These are phyloP conservation scores for Geodia barretti DNA, from an alignment of 37 sponge, comb jelly and placozoan genomes.

Conservation along the genomic window DNA sequence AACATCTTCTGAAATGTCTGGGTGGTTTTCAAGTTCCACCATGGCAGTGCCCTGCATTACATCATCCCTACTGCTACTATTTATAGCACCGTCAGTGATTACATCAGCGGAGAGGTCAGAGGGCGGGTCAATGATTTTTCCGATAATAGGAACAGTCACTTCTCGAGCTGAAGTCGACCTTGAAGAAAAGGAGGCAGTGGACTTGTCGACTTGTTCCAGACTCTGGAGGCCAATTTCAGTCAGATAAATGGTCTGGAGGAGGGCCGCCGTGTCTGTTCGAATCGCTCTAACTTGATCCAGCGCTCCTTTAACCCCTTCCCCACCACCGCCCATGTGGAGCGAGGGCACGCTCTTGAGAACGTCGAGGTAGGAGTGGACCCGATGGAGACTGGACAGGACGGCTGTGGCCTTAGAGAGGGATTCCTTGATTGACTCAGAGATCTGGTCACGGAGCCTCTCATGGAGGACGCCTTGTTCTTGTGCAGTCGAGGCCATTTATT, in stretches of 20 bases:
- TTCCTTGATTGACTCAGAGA: constrained; percentile 46
- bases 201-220: constrained; percentile 14
- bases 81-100: background rate
- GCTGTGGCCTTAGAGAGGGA: constrained; percentile 46
- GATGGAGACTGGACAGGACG: constrained; percentile 62
- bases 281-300: constrained; percentile 39
- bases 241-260: constrained; percentile 61
- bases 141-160: background rate
- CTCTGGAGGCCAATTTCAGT: constrained; percentile 69
- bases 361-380: constrained; percentile 60
- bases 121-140: background rate
- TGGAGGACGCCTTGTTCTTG: constrained; percentile 14
- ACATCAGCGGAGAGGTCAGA: background rate
- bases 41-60: background rate
- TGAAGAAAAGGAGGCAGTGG: background rate
- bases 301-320: constrained; percentile 31
- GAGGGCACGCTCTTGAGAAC: constrained; percentile 18
- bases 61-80: background rate
- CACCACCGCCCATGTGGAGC: background rate
- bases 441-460: constrained; percentile 37
- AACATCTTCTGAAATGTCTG: background rate
- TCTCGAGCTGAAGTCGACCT: background rate
- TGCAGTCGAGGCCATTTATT: too few relatives aligned
- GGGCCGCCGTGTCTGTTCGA: constrained; percentile 38
- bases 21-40: background rate